Base-by-base conservation (phyloP, 2,797 vertebrate genomes). In the Prunella strophiata region DNA sequence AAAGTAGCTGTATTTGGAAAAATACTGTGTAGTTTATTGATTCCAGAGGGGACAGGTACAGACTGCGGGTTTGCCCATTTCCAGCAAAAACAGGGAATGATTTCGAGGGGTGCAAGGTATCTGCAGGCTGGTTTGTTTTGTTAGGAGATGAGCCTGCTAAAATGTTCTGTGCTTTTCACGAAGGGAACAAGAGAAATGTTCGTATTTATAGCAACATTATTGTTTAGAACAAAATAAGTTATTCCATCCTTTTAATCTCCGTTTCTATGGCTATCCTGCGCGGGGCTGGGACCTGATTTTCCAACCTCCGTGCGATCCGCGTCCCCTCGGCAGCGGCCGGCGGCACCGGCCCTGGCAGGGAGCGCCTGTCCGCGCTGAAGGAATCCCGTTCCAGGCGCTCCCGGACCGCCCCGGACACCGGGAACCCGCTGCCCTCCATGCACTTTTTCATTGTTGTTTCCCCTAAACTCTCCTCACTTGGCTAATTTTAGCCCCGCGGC, bases 181-280 rank as follows among this genome's bases (percentile, higher is more conserved):
- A 88, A 93, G 50, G 57, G 67, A 79, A 51, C 80, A 30, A 76
- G 91, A 83, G 38, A 89, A 91, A 80, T 0, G 45, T 30, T 76
- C 32, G 27, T 57, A 72, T 83, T 92, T 81, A 90, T 78, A 89
- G 89, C 75, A 88, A 63, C 72, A 9, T 72, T 54, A 84, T 87
- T 92, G 78, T 93, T 95, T 45, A 72, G 82, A 85, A 73, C 61
- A 88, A 89, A 91, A 52, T 89, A 95, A 96, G 42, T 93, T 96
- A 77, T 92, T 91, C 55, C 91, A 80, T 71, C 80, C 68, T 50
- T 85, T 89, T 71, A 71, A 73, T 71, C 89, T 50, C 58, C 32
- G 79, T 90, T 86, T 95, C 91, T 90, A 91, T 89, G 94, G 76
- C 45, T 82, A 74, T 86, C 77, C 84, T 34, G 58, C n/a, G 51